Percentiles rank a stretch among this genome's conserved stretches.
phyloP scores from a whole-genome alignment of 2,113 vertebrate genomes.

The Nesogale talazaci region DNA sequence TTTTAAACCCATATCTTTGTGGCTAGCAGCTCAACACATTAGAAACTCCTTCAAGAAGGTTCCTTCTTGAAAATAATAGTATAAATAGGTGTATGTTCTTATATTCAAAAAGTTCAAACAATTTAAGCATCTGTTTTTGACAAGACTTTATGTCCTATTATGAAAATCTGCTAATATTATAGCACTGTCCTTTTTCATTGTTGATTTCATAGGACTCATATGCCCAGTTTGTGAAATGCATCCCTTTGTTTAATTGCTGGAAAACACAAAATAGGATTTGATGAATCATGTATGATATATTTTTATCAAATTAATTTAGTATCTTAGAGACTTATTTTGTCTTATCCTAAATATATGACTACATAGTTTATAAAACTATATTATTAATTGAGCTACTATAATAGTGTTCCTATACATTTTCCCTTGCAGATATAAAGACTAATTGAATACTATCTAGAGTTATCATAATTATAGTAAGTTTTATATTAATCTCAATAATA shows the following conservation, averaged over 20 bases:
- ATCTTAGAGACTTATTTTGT: background rate
- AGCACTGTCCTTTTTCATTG: background rate
- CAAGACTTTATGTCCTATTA: background rate
- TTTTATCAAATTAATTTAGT: background rate
- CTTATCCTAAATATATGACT: background rate
- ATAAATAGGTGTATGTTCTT: too few relatives aligned
- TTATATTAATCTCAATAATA: background rate
- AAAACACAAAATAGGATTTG: background rate
- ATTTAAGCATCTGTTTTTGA: background rate
- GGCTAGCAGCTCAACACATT: too few relatives aligned
- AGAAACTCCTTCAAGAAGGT: too few relatives aligned
- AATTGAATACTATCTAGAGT: background rate
- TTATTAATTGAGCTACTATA: background rate
- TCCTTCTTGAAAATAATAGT: too few relatives aligned
- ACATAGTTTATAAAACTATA: background rate
- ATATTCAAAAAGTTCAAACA: background rate
- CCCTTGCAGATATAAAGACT: background rate
- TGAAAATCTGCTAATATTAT: background rate
- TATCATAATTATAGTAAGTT: background rate
- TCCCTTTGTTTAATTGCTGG: background rate
- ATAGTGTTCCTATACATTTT: background rate
- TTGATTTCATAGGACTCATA: background rate
- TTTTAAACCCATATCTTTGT: too few relatives aligned
- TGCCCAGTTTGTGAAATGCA: background rate
- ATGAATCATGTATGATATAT: background rate